Base-by-base conservation (phyloP, 2,113 vertebrate species). In the Butorides virescens region DNA sequence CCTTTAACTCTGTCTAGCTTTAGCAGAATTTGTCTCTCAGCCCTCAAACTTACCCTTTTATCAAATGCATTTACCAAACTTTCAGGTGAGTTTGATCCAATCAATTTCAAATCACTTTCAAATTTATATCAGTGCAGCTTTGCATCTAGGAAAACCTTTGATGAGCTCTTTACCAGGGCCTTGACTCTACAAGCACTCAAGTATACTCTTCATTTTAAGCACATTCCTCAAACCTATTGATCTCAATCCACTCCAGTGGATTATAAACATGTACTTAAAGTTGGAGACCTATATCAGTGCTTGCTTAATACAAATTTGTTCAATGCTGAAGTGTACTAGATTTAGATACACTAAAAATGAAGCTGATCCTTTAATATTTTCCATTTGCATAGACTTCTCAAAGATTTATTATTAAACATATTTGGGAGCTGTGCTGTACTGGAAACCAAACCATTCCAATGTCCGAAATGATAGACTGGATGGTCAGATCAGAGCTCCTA, bases 211-310 rank as follows among this genome's bases (percentile, higher is more conserved):
- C 62, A 92, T 94, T 93, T 97, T 95, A 94, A 95, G 93, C 68
- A 92, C 82, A 94, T 97, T 94, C 82, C 93, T 96, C 76, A 84
- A 96, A 89, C 70, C 79, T 94, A 93, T 96, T 96, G 91, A 97
- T 95, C 88, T 95, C 93, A 92, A 96, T 87, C 72, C 88, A 89
- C 94, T 96, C 87, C 86, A 96, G 72, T 89, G 86, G 86, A 94
- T 96, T 92, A 95, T 95, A 96, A 96, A 96, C 90, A 97, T 47
- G 86, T 68, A 93, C 96, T 96, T 95, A 91, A 93, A 91, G 8
- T 27, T 92, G n/a, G 42, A 94, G 85, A 86, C 95, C 59, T 92
- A 4, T 91, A 88, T 92, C 73, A 95, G 39, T 53, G 73, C 92
- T 95, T 56, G 44, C 61, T 96, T 93, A 95, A 93, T 86, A 96